Base-by-base conservation (phyloP, 53 echinoderm and acorn worm genomes). In the Crossaster papposus region DNA sequence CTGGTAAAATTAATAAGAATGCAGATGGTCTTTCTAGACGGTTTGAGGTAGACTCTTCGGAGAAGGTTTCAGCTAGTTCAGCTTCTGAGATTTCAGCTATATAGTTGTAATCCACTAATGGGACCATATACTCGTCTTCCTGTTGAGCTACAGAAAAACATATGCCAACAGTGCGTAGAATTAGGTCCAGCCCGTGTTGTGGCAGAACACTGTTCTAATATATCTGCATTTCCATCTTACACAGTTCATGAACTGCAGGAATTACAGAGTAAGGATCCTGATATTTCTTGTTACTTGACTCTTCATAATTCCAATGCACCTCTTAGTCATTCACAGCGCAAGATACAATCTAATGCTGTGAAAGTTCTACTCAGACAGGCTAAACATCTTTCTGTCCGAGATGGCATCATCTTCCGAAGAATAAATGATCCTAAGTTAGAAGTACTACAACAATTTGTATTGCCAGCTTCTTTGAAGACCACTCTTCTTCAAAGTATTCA, bases 21-120 rank as follows among this genome's bases (percentile, higher is more conserved):
- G 80, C 80, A 15, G 80, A 80, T 55, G 80, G 80, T 0, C 24
- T 80, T 14, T 80, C 80, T 50, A 30, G 80, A 8, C 80, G 58
- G 31, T 28, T 3, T 33, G 3, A 22, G 9, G 6, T 4, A 23
- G 51, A 52, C 9, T 2, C n/a, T 14, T 44, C 8, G 20, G n/a
- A 11, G 8, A n/a, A 24, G 13, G n/a, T n/a, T n/a, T n/a, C n/a
- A n/a, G n/a, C n/a, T n/a, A 58, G 58, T 18, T 58, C 55, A 33
- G 34, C 58, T 10, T 58, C 58, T 8, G 29, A 29, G 0, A 4
- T 14, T 3, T 14, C 7, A 2, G 12, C 12, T 4, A n/a, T n/a
- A n/a, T n/a, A n/a, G n/a, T n/a, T 58, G 0, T 11, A 44, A 44
- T 44, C 6, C 44, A 5, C 9, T 9, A 1, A 7, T 9, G 9